Evolutionary conservation across 2,113 vertebrate species (phyloP).

Genomic region (Aleadryas rufinucha): DNA sequence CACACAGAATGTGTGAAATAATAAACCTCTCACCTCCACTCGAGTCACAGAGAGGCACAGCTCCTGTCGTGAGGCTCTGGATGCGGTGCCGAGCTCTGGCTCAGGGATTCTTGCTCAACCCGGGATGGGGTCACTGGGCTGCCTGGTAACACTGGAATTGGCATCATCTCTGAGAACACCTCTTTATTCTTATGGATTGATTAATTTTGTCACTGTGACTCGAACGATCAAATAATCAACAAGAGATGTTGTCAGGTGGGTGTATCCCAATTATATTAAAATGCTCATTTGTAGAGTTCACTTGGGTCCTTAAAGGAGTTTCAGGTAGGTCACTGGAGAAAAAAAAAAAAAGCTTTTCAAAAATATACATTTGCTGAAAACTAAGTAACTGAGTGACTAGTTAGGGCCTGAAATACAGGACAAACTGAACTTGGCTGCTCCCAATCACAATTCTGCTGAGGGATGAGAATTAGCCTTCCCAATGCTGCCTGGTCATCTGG

Average conservation of each 20-base stretch:
- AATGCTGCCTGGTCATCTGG: neutral
- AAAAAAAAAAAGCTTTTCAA: neutral
- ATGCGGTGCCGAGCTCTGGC: rapidly evolving
- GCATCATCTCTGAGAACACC: neutral
- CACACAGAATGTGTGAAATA: neutral
- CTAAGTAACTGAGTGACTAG: neutral
- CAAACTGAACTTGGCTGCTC: neutral
- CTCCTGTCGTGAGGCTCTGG: neutral
- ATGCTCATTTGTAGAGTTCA: neutral
- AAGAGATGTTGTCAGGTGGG: neutral
- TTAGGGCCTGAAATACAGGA: neutral
- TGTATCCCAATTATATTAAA: rapidly evolving
- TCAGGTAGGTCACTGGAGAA: neutral
- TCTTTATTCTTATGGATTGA: neutral
- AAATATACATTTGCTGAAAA: neutral
- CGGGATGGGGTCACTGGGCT: neutral
- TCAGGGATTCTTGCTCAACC: neutral
- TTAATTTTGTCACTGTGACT: neutral
- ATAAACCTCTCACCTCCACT: conserved; percentile 12
- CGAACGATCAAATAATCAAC: neutral
- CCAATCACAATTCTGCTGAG: neutral
- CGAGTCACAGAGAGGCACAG: neutral
- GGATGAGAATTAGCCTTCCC: neutral
- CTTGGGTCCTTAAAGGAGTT: neutral
- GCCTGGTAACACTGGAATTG: neutral